Evolutionary conservation across 2,888 invertebrate genomes (phyloP), one percentile per base, ranked within the genome.

Genomic region (Aricia artaxerxes): DNA sequence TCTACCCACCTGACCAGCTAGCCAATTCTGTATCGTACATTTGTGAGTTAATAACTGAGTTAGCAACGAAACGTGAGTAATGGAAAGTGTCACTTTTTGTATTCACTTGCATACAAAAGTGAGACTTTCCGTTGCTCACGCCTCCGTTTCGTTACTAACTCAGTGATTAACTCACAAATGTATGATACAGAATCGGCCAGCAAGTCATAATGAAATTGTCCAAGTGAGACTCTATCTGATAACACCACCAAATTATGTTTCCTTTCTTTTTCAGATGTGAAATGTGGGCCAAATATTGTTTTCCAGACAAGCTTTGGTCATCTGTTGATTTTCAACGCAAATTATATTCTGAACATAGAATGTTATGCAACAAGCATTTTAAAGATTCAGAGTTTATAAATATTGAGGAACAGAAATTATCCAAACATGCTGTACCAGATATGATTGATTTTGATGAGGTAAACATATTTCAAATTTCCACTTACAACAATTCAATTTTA

Each of bases 231-330:
- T 53, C 53, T 53, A 53, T 16, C 53, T 53, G 53, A 57, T 16
- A 57, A 16, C 44, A 44, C 44, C 3, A 57, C 57, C 11, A 57
- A 57, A 57, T 57, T 53, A 73, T 80, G 57, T 57, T 57, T 57
- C 16, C 57, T 57, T 57, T 64, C n/a, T 78, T 77, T 77, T 80
- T 75, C 69, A 61, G 61, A 53, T 78, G 72, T 73, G 57, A 78
- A 60, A 53, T 40, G 35, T 78, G 73, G 73, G 72, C 78, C 3
- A 72, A 53, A 73, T 78, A 78, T 78, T 78, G 72, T 78, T 78
- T 24, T 69, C 78, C 78, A 31, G 78, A 78, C 78, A 78, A 69
- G 40, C 78, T 69, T 64, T 78, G 78, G 78, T 78, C 49, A 24
- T 38, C 5, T 69, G 40, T 6, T 24, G 78, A 78, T 24, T 78